A percentile compares a stretch with the other conserved stretches of the same genome.
These are phyloP conservation scores for Chelonia mydas DNA, from an alignment of 2,797 vertebrate species.

Conservation along the genomic window DNA sequence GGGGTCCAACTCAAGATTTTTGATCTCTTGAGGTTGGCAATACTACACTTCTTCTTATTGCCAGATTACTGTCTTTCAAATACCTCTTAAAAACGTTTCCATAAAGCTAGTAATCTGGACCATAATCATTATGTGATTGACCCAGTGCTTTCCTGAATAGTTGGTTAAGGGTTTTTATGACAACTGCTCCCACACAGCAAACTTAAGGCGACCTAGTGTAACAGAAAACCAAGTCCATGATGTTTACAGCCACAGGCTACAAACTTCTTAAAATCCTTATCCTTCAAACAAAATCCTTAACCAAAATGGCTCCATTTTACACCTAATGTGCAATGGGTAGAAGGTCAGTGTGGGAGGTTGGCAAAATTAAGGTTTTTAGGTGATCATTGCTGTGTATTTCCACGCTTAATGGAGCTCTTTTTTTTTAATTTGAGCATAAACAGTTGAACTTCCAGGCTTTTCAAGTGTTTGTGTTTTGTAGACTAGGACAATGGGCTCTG, in stretches of 20 bases:
- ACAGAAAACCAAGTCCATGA: not conserved
- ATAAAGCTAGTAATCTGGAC: not conserved
- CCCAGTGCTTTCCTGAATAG: fast-evolving
- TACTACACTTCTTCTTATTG: not conserved
- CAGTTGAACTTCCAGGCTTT: not conserved
- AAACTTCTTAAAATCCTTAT: not conserved
- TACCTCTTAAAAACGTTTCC: not conserved
- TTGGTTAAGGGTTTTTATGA: not conserved
- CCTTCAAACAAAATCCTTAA: not conserved
- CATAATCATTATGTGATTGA: fast-evolving
- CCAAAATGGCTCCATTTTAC: not conserved
- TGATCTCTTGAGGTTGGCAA: not conserved
- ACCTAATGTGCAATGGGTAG: fast-evolving
- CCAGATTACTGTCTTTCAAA: not conserved
- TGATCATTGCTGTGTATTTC: not conserved
- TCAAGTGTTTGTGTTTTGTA: not conserved
- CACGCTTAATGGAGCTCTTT: not conserved
- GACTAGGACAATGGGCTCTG: not conserved
- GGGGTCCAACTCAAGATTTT: not conserved
- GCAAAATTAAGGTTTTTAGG: fast-evolving
- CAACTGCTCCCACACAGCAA: not conserved
- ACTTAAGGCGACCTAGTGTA: fast-evolving
- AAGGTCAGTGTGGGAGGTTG: fast-evolving
- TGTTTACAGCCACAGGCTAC: fast-evolving
- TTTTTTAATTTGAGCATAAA: not conserved